Evolutionary conservation across 2,113 vertebrate genomes (phyloP).

Genomic region (Melanocharis versteri): DNA sequence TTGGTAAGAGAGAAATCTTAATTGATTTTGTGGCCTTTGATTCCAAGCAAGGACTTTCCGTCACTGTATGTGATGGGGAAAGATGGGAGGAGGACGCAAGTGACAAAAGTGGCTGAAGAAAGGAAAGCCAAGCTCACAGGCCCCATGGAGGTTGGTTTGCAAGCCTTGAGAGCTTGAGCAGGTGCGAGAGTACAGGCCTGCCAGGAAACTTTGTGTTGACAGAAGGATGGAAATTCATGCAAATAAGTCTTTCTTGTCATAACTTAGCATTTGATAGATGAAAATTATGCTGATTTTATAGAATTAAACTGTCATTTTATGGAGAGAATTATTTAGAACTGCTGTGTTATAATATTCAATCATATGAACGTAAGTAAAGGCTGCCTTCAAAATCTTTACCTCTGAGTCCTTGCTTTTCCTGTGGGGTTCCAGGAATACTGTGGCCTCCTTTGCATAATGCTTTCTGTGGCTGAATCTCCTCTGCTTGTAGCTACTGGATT

Average conservation of each 20-base stretch:
- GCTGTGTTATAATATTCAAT: not conserved
- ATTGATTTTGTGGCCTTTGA: not conserved
- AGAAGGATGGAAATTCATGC: conserved; percentile 14
- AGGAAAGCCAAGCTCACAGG: not conserved
- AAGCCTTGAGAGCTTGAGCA: not conserved
- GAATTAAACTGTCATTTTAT: conserved; percentile 34
- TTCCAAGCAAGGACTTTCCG: not conserved
- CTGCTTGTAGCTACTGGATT: not conserved
- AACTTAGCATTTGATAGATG: not conserved
- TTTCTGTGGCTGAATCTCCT: not conserved
- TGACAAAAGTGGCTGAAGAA: not conserved
- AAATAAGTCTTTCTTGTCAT: not conserved
- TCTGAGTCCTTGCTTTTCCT: not conserved
- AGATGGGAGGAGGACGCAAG: not conserved
- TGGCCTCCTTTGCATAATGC: not conserved
- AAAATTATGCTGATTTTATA: conserved; percentile 1
- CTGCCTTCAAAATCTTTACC: not conserved
- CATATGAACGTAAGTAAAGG: not conserved
- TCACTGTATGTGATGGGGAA: not conserved
- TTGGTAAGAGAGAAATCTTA: not conserved
- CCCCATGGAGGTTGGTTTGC: not conserved
- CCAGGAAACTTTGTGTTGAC: not conserved
- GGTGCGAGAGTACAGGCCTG: not conserved
- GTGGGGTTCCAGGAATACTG: not conserved
- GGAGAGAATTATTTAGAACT: conserved; percentile 1